phyloP scores from a whole-genome alignment of 2,113 vertebrate species.

The Pontoporia blainvillei region DNA sequence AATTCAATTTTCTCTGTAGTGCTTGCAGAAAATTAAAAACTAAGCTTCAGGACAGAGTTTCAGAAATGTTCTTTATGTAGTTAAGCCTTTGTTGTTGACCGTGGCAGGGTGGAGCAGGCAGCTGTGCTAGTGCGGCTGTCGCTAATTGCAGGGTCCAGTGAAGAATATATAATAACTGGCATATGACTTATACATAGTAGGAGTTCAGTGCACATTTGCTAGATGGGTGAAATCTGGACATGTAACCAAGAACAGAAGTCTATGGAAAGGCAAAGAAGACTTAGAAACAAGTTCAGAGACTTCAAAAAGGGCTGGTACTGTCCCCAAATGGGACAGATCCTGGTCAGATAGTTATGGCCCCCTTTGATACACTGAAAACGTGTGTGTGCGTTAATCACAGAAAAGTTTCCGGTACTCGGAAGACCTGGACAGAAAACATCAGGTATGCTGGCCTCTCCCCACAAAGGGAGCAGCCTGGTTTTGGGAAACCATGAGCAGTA shows the following conservation, averaged over 20 bases:
- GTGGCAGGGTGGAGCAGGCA: neutral
- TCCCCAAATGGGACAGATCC: neutral
- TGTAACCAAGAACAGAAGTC: neutral
- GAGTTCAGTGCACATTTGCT: neutral
- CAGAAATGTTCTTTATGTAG: neutral
- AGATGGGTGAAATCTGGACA: neutral
- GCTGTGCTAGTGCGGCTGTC: neutral
- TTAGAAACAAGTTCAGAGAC: neutral
- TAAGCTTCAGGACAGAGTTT: neutral
- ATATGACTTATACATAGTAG: neutral
- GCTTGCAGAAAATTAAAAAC: neutral
- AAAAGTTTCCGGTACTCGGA: neutral
- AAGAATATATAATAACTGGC: neutral
- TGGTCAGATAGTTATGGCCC: neutral
- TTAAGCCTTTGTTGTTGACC: neutral
- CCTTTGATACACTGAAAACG: neutral
- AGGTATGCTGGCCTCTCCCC: neutral
- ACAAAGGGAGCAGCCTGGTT: neutral
- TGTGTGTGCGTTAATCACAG: neutral
- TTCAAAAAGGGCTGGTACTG: neutral
- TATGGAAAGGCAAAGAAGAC: neutral
- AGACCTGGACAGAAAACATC: neutral
- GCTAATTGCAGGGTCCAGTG: neutral
- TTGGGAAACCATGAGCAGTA: neutral
- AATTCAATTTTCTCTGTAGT: conserved; percentile 4